Base-by-base conservation (phyloP, 2,113 vertebrate genomes). In the Dipodomys stephensi region DNA sequence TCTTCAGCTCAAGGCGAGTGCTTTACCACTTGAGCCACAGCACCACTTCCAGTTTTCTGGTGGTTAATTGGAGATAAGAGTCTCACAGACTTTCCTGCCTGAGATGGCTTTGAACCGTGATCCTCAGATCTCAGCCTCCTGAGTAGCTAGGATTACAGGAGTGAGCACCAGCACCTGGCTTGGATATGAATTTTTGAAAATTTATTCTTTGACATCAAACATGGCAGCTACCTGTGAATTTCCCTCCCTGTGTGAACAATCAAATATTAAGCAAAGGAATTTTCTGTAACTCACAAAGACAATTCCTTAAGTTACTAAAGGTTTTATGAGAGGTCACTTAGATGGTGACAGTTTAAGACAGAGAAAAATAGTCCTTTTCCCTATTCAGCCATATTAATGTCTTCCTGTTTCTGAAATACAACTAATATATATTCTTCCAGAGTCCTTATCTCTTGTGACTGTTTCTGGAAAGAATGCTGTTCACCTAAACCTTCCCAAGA, bases 181-280 rank as follows among this genome's bases (percentile, higher is more conserved):
- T 39, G 18, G 30, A 35, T 30, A 9, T 49, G 49, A 49, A 49
- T 49, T 12, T 49, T 49, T 81, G 4, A 68, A 89, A 83, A 73
- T 39, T 77, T 22, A 39, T 57, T 85, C 82, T 93, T 73, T 87
- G 49, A 1, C 8, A 49, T 49, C 12, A 88, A 67, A 64, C 16
- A 84, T 25, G 46, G 7, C 4, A 67, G 20, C 64, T 71, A 86
- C 35, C 44, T 88, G 8, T 25, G 28, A 83, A 79, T 71, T n/a
- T 87, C 39, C 27, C 62, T 87, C 9, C 67, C 25, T 22, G 81
- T 77, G 3, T 60, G 15, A 92, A 84, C 32, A 92, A 69, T n/a
- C 25, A 91, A 86, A 16, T 76, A 76, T 7, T 85, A 88, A 87
- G 74, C 18, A 77, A 94, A 90, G 15, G 16, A 57, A 39, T 32